A percentile compares a stretch with the other conserved stretches of the same genome.
phyloP scores from a whole-genome alignment of 1,140 invertebrate species.

The Sycophaga agraensis region DNA sequence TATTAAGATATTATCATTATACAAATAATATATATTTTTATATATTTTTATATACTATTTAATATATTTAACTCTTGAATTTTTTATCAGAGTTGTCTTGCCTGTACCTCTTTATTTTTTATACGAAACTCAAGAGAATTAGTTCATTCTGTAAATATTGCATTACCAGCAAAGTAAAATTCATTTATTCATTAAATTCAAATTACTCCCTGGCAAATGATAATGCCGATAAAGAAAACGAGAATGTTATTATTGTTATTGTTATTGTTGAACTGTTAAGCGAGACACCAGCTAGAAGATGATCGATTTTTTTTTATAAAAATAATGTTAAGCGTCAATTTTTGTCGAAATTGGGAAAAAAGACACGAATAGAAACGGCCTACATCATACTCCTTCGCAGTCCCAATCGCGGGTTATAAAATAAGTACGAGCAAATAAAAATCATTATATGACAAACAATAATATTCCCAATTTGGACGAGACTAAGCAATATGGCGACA shows the following conservation, averaged over 20 bases:
- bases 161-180: slow-evolving; percentile 5
- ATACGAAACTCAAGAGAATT: neutral
- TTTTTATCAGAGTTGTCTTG: too few species aligned
- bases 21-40: slow-evolving; percentile 30
- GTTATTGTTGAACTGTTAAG: slow-evolving; percentile 17
- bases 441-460: neutral
- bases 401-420: neutral
- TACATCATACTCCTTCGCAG: neutral
- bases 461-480: slow-evolving; percentile 15
- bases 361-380: neutral
- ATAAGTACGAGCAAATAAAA: neutral
- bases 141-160: slow-evolving; percentile 25
- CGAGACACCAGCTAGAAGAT: neutral
- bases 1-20: slow-evolving; percentile 18
- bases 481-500: slow-evolving; percentile 1
- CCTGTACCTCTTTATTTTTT: too few species aligned
- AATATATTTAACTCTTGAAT: slow-evolving; percentile 15
- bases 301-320: neutral
- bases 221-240: neutral
- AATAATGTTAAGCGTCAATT: slow-evolving; percentile 22
- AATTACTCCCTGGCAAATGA: slow-evolving; percentile 15
- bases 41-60: slow-evolving; percentile 22
- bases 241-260: slow-evolving; percentile 1
- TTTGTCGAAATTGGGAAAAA: slow-evolving; percentile 42
- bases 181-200: slow-evolving; percentile 14